Base-by-base conservation (phyloP, 2,797 vertebrate genomes). In the Poecilia picta region DNA sequence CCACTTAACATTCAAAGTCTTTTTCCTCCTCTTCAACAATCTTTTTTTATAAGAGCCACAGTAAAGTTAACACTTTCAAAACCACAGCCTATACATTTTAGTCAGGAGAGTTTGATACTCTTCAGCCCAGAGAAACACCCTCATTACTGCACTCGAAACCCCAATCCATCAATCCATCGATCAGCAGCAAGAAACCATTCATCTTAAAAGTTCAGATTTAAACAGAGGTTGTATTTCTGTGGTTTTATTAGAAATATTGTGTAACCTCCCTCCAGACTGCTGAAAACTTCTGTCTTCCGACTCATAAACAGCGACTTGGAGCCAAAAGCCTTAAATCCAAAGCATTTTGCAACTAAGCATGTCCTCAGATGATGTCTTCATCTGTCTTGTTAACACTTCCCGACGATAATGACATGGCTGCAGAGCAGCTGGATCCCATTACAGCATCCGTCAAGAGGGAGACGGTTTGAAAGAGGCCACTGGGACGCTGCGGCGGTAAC, bases 401-500 rank as follows among this genome's bases (percentile, higher is more conserved):
- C 25, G 62, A 66, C 57, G 18, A 28, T 57, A 73, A 76, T 1
- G 2, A 10, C 18, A 15, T 79, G 74, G 11, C 25, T 74, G 31
- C 15, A 11, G 41, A 45, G 78, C 80, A 82, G 73, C 85, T 82
- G 75, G 77, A 75, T 23, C 33, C 68, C 46, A 75, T 83, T 76
- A 73, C 1, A 45, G 59, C 39, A 45, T 33, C 31, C n/a, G 20
- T 51, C 18, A 55, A 64, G 10, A 33, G 75, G 47, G 57, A 59
- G 49, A 20, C 16, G 41, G 41, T 20, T 20, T 33, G 2, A 8
- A 59, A 7, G 13, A 43, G 51, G 13, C 10, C 23, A 18, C 68
- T 25, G 15, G n/a, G 7, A 71, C 31, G 45, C 57, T 12, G n/a
- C 0, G 31, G 33, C 4, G 2, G 76, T 41, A 70, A 46, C 25